Percentiles rank a stretch among this genome's conserved stretches.
Evolutionary conservation across 2,888 invertebrate genomes (phyloP).

Genomic region (Sabatieria punctata): DNA sequence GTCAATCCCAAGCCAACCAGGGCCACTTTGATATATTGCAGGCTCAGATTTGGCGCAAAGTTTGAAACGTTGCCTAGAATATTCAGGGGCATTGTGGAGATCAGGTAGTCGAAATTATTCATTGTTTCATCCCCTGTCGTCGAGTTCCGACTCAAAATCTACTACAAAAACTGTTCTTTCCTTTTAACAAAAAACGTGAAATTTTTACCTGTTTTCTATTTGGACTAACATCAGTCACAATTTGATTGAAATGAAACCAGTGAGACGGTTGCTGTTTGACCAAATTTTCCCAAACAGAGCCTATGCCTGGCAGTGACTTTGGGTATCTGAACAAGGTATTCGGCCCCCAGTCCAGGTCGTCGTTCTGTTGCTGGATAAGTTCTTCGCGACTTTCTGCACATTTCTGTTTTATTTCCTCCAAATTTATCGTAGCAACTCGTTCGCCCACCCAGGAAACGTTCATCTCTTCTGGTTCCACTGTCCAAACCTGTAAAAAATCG

Average conservation of each 20-base stretch:
- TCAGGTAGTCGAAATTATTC: slow-evolving; percentile 12
- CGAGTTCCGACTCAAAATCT: too few relatives aligned
- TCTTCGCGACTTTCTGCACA: slow-evolving; percentile 12
- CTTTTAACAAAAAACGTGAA: too few relatives aligned
- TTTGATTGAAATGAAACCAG: slow-evolving; percentile 13
- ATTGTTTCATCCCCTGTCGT: slow-evolving; percentile 1
- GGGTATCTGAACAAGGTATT: slow-evolving; percentile 18
- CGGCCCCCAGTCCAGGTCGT: slow-evolving; percentile 6
- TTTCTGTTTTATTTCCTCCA: too few relatives aligned
- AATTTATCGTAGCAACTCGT: slow-evolving; percentile 17
- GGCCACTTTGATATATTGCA: slow-evolving; percentile 16
- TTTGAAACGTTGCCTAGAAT: slow-evolving; percentile 13
- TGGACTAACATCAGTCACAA: slow-evolving; percentile 14
- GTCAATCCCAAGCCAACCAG: slow-evolving; percentile 18
- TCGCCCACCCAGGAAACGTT: slow-evolving; percentile 17
- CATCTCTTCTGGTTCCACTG: slow-evolving; percentile 16
- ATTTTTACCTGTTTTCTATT: slow-evolving; percentile 12
- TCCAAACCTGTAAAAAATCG: slow-evolving; percentile 17
- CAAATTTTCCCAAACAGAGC: slow-evolving; percentile 16
- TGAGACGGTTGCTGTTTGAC: slow-evolving; percentile 12
- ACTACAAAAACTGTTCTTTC: too few relatives aligned
- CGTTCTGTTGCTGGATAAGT: slow-evolving; percentile 3
- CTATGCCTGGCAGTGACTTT: slow-evolving; percentile 14
- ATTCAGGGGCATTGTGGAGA: slow-evolving; percentile 20
- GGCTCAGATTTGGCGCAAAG: slow-evolving; percentile 11